A percentile compares a stretch with the other conserved stretches of the same genome.
These are phyloP conservation scores for Brachypodius melanocephalos DNA, from an alignment of 2,113 vertebrate genomes.

Conservation along the genomic window DNA sequence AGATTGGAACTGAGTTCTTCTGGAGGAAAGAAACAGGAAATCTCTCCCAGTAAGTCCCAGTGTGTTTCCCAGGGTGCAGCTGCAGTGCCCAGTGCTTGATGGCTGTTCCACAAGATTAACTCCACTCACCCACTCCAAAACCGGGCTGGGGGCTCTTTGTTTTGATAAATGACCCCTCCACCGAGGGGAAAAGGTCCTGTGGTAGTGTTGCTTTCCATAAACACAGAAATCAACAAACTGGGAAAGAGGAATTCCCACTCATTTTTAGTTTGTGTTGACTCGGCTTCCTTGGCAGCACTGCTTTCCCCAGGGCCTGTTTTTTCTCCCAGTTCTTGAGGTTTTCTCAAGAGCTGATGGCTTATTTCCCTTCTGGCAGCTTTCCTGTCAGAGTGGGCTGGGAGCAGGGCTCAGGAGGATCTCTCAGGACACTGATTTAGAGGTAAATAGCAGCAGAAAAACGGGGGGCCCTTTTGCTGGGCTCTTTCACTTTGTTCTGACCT, in stretches of 20 bases:
- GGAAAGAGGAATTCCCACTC: conserved; percentile 6
- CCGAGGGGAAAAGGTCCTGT: background rate
- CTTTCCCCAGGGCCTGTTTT: conserved; percentile 2
- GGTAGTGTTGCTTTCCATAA: background rate
- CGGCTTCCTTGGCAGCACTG: background rate
- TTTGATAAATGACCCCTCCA: background rate
- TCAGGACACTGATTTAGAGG: background rate
- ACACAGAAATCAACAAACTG: background rate
- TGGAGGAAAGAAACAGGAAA: background rate
- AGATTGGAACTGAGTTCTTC: background rate
- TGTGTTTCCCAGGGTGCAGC: background rate
- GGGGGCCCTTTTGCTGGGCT: background rate
- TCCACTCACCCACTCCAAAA: background rate
- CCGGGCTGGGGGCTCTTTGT: background rate
- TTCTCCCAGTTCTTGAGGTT: background rate
- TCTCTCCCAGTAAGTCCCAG: background rate
- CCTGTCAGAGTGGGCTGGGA: background rate
- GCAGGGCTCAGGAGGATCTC: background rate
- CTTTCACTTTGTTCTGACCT: background rate
- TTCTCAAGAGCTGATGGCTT: background rate
- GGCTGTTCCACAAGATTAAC: background rate
- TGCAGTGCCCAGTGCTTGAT: background rate
- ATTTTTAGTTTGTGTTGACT: background rate
- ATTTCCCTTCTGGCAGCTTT: conserved; percentile 16
- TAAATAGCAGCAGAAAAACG: background rate